Percentiles rank a stretch among this genome's conserved stretches.
These are phyloP conservation scores for Anseranas semipalmata DNA, from an alignment of 2,113 vertebrate genomes.

Conservation along the genomic window DNA sequence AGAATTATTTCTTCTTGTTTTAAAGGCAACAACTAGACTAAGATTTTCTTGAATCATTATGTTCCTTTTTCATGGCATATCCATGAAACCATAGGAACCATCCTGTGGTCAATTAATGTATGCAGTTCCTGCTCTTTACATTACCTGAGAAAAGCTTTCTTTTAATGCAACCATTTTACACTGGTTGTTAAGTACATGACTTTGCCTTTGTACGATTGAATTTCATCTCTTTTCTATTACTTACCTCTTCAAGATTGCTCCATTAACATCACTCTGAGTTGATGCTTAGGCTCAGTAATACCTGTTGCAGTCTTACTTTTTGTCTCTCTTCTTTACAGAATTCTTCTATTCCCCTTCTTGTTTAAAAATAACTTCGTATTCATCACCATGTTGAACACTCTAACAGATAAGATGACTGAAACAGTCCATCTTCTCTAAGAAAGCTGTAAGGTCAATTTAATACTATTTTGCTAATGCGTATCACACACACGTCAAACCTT, in stretches of 20 bases:
- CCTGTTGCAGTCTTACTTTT: neutral
- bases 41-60: neutral
- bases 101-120: neutral
- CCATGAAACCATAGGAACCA: neutral
- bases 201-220: neutral
- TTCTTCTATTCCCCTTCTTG: neutral
- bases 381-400: neutral
- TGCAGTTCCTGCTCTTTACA: neutral
- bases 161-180: neutral
- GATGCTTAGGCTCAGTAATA: neutral
- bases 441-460: constrained; percentile 9
- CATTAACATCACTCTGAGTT: neutral
- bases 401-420: neutral
- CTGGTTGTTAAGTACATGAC: neutral
- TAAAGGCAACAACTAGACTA: neutral
- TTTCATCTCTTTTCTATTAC: neutral
- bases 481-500: neutral
- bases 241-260: neutral
- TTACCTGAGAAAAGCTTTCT: neutral
- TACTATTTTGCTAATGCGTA: neutral
- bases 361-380: neutral
- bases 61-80: neutral
- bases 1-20: neutral
- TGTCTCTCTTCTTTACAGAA: neutral
- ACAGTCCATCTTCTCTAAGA: neutral